Evolutionary conservation across 2,888 invertebrate genomes (phyloP).

Genomic region (Tetropium fuscum): DNA sequence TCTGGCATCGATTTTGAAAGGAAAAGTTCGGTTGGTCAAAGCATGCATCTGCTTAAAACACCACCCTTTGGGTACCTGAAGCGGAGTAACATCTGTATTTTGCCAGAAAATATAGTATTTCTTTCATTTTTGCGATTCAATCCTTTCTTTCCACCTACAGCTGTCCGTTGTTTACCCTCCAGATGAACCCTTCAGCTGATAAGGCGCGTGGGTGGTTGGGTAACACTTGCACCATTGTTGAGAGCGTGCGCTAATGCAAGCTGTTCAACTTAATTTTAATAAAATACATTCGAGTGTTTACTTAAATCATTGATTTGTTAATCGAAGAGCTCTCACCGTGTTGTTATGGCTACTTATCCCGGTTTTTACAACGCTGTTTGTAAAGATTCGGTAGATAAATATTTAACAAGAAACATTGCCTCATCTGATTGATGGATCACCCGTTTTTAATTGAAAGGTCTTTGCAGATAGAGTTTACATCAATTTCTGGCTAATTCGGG

Average conservation of each 20-base stretch:
- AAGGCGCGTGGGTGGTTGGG: conserved; percentile 54
- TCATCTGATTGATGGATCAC: too few relatives aligned
- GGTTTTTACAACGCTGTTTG: not conserved
- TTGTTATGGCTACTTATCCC: too few relatives aligned
- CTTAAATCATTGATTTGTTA: conserved; percentile 17
- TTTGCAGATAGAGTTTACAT: too few relatives aligned
- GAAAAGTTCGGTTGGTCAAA: conserved; percentile 40
- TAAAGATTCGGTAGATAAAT: not conserved
- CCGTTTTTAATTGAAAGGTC: too few relatives aligned
- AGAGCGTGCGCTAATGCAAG: conserved; percentile 23
- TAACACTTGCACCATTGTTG: conserved; percentile 44
- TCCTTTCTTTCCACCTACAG: conserved; percentile 48
- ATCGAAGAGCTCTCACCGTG: too few relatives aligned
- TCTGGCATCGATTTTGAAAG: conserved; percentile 34
- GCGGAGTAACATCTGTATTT: conserved; percentile 54
- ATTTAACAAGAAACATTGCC: too few relatives aligned
- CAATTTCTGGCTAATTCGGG: too few relatives aligned
- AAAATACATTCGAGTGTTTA: conserved; percentile 17
- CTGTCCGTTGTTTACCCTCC: conserved; percentile 53
- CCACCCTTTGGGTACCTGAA: conserved; percentile 53
- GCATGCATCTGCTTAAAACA: conserved; percentile 52
- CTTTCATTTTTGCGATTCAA: conserved; percentile 53
- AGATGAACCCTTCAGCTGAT: conserved; percentile 47
- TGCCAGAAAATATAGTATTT: conserved; percentile 57
- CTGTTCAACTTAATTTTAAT: conserved; percentile 25